phyloP scores from a whole-genome alignment of 2,113 vertebrate species.

The Corythoichthys haematopterus region DNA sequence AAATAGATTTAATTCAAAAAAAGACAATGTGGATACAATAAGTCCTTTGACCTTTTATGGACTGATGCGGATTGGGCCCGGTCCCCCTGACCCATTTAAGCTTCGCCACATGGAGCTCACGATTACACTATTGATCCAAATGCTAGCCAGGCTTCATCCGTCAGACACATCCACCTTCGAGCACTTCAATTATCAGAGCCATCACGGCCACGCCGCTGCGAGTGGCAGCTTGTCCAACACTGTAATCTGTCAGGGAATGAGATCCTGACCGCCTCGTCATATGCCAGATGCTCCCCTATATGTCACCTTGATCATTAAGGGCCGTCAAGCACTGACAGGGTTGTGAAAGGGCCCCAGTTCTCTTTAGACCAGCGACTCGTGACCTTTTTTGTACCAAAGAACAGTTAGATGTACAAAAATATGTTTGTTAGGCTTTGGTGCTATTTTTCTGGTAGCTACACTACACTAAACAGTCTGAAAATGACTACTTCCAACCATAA shows the following conservation, averaged over 20 bases:
- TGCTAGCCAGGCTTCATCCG: slow-evolving; percentile 65
- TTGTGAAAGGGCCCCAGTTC: slow-evolving; percentile 43
- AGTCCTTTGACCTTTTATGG: slow-evolving; percentile 33
- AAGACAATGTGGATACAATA: slow-evolving; percentile 25
- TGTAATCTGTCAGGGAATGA: slow-evolving; percentile 70
- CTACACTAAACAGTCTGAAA: too few relatives aligned
- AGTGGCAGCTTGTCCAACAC: slow-evolving; percentile 69
- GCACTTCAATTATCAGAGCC: slow-evolving; percentile 75
- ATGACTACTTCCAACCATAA: not conserved
- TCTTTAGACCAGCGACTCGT: slow-evolving; percentile 30
- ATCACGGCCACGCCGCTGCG: slow-evolving; percentile 55
- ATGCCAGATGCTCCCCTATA: slow-evolving; percentile 50
- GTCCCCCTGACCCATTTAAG: slow-evolving; percentile 49
- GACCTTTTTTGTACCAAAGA: not conserved
- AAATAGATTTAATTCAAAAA: slow-evolving; percentile 37
- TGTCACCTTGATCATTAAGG: slow-evolving; percentile 71
- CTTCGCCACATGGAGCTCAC: slow-evolving; percentile 61
- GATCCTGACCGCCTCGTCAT: slow-evolving; percentile 49
- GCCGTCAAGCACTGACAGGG: slow-evolving; percentile 41
- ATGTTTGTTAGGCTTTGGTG: not conserved
- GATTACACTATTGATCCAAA: slow-evolving; percentile 69
- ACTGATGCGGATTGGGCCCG: slow-evolving; percentile 23
- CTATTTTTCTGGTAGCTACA: not conserved
- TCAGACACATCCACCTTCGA: slow-evolving; percentile 63
- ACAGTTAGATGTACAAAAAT: not conserved